Evolutionary conservation across 1,140 invertebrate genomes (phyloP), one percentile per base, ranked within the genome.

Genomic region (Zaprionus nigranus): DNA sequence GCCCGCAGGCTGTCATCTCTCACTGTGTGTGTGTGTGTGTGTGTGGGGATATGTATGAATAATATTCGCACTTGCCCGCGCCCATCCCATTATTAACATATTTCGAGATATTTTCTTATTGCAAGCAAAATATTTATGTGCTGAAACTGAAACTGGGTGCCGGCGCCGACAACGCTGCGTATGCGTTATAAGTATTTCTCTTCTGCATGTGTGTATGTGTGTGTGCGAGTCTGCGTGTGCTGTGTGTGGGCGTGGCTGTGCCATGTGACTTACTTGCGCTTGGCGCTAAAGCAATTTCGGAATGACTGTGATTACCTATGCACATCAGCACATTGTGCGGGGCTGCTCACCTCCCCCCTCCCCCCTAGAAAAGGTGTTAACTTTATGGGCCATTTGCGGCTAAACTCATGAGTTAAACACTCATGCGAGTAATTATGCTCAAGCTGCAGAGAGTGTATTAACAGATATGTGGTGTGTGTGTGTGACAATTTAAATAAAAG

Each of bases 11-110:
- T 60, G 46, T 53, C 40, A 62, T 43, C 54, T 59, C 9, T 34
- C 9, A n/a, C n/a, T 11, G 9, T 30, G 30, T 30, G 30, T 30
- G 30, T 20, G 20, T 20, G 20, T 30, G 28, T 30, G 9, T 11
- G 30, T 30, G 40, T 43, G 40, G 69, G 57, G 58, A 72, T 70
- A 57, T 73, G 54, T 54, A 72, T 76, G 58, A 63, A 73, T 83
- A 83, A 75, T 78, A 68, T 78, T 81, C 59, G 76, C 75, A 66
- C 65, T 68, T 57, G 62, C 49, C 43, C 49, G 75, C 75, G 79
- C 78, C 76, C 78, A 84, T 81, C 81, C 84, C 81, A 88, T 88
- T 86, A 86, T 86, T 88, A 88, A 88, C 84, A 90, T 88, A 88
- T 87, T 87, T 84, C 84, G 49, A 86, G 81, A 64, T 81, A 87